These are phyloP conservation scores for Cetoscarus ocellatus DNA, from an alignment of 2,797 vertebrate species.

Conservation along the genomic window DNA sequence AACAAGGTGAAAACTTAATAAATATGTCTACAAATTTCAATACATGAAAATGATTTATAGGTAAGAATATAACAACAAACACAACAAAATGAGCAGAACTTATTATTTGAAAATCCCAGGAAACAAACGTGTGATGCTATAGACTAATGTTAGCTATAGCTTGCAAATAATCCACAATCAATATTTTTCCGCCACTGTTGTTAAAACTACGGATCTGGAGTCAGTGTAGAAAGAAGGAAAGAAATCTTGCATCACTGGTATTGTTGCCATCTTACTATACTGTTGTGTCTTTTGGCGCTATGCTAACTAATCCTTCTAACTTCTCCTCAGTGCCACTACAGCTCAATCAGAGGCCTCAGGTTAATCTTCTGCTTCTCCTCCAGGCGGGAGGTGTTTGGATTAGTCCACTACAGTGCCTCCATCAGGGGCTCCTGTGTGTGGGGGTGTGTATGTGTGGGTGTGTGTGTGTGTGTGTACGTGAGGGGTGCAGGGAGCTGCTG, in stretches of 20 bases:
- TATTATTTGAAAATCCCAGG: no score
- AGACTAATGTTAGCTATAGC: no score
- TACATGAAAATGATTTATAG: no score
- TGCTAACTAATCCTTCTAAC: slow-evolving; percentile 63
- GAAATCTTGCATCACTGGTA: not conserved
- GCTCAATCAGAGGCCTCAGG: slow-evolving; percentile 69
- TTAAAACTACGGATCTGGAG: no score
- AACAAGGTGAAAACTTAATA: no score
- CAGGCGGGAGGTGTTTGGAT: slow-evolving; percentile 43
- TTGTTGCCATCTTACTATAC: not conserved
- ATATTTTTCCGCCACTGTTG: no score
- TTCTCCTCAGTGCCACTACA: slow-evolving; percentile 58
- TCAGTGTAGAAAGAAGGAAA: no score
- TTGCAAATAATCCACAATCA: no score
- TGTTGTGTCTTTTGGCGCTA: slow-evolving; percentile 3
- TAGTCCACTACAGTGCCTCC: slow-evolving; percentile 59
- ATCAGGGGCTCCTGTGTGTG: slow-evolving; percentile 21
- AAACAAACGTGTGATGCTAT: no score
- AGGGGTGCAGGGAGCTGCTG: slow-evolving; percentile 44
- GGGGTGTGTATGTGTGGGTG: slow-evolving; percentile 3
- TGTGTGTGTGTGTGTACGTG: slow-evolving; percentile 10
- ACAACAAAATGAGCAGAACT: no score
- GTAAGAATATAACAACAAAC: no score
- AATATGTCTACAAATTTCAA: no score
- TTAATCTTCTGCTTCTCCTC: slow-evolving; percentile 57